These are phyloP conservation scores for Sclerurus mexicanus DNA, from an alignment of 2,113 vertebrate genomes.

Conservation along the genomic window DNA sequence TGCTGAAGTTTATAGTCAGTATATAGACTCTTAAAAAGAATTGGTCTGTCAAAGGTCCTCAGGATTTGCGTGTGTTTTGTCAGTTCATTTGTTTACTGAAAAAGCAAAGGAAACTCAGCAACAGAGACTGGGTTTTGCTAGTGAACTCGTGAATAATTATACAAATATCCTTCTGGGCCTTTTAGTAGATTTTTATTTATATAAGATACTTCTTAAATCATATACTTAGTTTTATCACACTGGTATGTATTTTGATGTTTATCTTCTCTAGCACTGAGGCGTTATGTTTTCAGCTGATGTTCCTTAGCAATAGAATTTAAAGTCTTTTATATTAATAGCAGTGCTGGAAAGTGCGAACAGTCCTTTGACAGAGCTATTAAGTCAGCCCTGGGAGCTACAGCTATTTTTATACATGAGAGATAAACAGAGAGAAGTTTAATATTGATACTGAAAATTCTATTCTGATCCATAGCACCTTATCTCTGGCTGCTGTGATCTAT, in stretches of 20 bases:
- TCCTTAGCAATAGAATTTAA: conserved; percentile 44
- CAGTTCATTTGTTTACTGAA: neutral
- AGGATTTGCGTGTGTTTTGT: neutral
- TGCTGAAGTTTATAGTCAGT: neutral
- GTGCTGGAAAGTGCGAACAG: neutral
- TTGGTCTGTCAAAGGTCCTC: neutral
- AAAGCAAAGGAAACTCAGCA: neutral
- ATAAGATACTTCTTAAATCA: neutral
- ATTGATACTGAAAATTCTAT: conserved; percentile 24
- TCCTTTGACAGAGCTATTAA: conserved; percentile 48
- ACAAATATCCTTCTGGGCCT: neutral
- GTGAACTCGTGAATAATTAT: neutral
- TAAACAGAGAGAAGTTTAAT: conserved; percentile 18
- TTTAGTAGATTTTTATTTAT: neutral
- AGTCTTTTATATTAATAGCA: conserved; percentile 1
- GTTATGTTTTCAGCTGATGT: neutral
- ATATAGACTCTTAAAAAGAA: neutral
- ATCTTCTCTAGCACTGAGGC: neutral
- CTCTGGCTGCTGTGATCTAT: neutral
- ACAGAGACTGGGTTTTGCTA: neutral
- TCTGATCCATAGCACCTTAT: neutral
- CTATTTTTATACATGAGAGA: conserved; percentile 36
- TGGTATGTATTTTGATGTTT: neutral
- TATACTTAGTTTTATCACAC: neutral
- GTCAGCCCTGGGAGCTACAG: conserved; percentile 1